Conservation (phyloP, 2,888 invertebrate genomes). For the Chrysomela aeneicollis region DNA sequence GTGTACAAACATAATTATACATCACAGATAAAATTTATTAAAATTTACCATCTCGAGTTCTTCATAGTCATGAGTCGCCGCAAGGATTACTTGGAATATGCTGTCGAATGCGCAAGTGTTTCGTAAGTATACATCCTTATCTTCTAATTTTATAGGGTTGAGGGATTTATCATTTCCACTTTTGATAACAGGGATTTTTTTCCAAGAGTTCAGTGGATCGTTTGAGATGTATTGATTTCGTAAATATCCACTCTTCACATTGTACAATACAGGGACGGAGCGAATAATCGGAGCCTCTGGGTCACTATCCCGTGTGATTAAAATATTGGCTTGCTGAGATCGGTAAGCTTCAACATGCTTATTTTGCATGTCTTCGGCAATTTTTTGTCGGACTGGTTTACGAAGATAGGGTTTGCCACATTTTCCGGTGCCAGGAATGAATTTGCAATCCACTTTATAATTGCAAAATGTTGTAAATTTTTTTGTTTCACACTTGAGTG, state of each 20-base stretch:
- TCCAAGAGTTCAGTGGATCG: neutral
- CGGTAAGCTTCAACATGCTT: neutral
- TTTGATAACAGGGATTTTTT: neutral
- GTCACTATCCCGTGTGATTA: neutral
- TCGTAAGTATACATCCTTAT: neutral
- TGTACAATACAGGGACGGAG: neutral
- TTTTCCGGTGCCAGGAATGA: neutral
- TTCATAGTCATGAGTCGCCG: neutral
- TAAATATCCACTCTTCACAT: neutral
- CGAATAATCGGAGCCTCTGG: constrained; percentile 6
- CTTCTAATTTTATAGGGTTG: neutral
- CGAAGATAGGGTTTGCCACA: constrained; percentile 4
- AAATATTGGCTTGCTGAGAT: neutral
- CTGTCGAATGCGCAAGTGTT: constrained; percentile 6
- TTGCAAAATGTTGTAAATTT: neutral
- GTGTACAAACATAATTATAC: too few species aligned
- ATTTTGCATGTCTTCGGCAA: neutral
- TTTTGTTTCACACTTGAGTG: neutral
- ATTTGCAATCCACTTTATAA: neutral
- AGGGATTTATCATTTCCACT: neutral
- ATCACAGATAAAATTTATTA: too few species aligned
- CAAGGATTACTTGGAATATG: neutral
- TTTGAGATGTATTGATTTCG: neutral
- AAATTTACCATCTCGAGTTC: neutral
- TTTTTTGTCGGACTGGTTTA: neutral